Conservation (phyloP, 2,113 vertebrate genomes). For the Phrynocephalus versicolor region DNA sequence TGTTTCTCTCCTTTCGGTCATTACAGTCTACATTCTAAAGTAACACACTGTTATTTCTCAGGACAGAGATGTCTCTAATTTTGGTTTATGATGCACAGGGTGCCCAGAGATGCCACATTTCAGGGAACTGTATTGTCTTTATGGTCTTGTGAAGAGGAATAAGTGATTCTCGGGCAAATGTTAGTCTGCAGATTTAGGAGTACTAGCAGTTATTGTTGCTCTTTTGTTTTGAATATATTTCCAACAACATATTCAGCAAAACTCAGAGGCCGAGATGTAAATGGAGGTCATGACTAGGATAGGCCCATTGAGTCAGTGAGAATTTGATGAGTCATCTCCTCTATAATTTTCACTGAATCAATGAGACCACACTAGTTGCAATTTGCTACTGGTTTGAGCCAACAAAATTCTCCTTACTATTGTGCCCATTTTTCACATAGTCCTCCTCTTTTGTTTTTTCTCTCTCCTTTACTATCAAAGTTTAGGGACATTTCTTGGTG, state of each 20-base stretch:
- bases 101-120: slow-evolving; percentile 19
- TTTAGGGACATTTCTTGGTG: too few species aligned
- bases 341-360: too few species aligned
- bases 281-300: too few species aligned
- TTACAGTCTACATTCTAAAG: slow-evolving; percentile 15
- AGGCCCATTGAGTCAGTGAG: too few species aligned
- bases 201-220: background rate
- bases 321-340: too few species aligned
- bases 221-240: background rate
- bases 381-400: too few species aligned
- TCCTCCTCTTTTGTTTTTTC: too few species aligned
- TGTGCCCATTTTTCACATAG: too few species aligned
- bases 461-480: too few species aligned
- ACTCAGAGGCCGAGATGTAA: background rate
- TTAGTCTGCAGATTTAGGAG: background rate
- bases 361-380: too few species aligned
- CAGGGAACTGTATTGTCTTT: background rate
- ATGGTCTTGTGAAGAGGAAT: slow-evolving; percentile 6
- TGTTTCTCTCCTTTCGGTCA: slow-evolving; percentile 28
- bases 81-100: slow-evolving; percentile 24
- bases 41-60: background rate
- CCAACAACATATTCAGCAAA: background rate
- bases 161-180: slow-evolving; percentile 40
- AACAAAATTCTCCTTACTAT: too few species aligned
- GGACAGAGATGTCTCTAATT: background rate